Evolutionary conservation across 2,888 invertebrate genomes (phyloP).

Genomic region (Agrilus mali): DNA sequence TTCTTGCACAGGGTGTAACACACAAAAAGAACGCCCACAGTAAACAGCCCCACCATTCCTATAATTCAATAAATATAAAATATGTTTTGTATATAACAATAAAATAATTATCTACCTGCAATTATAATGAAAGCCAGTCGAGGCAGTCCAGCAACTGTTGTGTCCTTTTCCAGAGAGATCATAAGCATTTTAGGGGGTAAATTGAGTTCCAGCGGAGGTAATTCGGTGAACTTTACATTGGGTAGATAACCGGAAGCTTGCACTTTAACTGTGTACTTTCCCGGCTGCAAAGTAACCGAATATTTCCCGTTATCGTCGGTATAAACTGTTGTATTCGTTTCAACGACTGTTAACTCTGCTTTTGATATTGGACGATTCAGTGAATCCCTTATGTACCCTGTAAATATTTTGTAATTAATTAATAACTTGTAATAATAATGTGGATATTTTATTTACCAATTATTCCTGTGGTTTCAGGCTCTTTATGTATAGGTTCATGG

Average conservation of each 20-base stretch:
- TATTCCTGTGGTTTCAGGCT: too few species aligned
- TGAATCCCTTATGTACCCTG: slow-evolving; percentile 48
- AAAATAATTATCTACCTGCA: slow-evolving; percentile 40
- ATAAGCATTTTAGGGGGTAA: slow-evolving; percentile 45
- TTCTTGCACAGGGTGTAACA: slow-evolving; percentile 42
- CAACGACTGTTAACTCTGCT: slow-evolving; percentile 37
- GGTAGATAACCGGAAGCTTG: slow-evolving; percentile 47
- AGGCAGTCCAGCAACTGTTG: slow-evolving; percentile 61
- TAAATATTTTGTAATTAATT: slow-evolving; percentile 6
- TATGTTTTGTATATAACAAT: background rate
- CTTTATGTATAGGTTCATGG: too few species aligned
- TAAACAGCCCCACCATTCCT: background rate
- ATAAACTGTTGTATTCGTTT: slow-evolving; percentile 30
- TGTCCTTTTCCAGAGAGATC: slow-evolving; percentile 54
- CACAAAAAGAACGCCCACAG: slow-evolving; percentile 4
- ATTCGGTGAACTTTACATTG: slow-evolving; percentile 34
- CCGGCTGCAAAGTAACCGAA: slow-evolving; percentile 36
- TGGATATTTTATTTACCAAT: too few species aligned
- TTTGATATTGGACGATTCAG: slow-evolving; percentile 44
- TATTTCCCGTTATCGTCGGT: slow-evolving; percentile 38
- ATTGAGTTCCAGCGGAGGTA: slow-evolving; percentile 23
- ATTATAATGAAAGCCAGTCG: slow-evolving; percentile 63
- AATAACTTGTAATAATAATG: background rate
- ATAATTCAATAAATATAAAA: background rate
- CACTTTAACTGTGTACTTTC: slow-evolving; percentile 41